These are phyloP conservation scores for Acridotheres tristis DNA, from an alignment of 2,797 vertebrate species.

Conservation along the genomic window DNA sequence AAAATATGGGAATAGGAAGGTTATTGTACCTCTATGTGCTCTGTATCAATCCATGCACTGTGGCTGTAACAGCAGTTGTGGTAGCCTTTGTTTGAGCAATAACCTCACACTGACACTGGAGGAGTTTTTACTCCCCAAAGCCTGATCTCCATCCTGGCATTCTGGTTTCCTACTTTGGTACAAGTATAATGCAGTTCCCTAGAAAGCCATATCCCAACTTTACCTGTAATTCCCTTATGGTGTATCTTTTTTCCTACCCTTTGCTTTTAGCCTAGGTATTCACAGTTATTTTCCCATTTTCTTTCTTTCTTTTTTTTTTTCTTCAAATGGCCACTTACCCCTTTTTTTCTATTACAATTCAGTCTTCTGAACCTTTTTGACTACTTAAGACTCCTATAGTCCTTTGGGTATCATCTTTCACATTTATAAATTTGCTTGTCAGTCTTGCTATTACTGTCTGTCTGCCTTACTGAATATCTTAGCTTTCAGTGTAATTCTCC, in stretches of 20 bases:
- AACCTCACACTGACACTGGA: not conserved
- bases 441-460: not conserved
- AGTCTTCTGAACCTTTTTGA: not conserved
- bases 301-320: not conserved
- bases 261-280: not conserved
- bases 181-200: not conserved
- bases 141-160: not conserved
- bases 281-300: not conserved
- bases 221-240: not conserved
- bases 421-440: not conserved
- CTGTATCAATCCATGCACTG: not conserved
- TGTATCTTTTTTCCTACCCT: not conserved
- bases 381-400: not conserved
- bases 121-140: not conserved
- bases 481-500: not conserved
- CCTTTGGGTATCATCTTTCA: not conserved
- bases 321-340: not conserved
- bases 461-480: not conserved
- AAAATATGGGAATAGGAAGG: too few species aligned
- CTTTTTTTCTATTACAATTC: not conserved
- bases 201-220: not conserved
- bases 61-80: not conserved
- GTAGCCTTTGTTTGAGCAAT: not conserved
- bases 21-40: too few species aligned
- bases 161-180: not conserved